These are phyloP conservation scores for Hippopotamyrus pictus DNA, from an alignment of 2,797 vertebrate species.

Conservation along the genomic window DNA sequence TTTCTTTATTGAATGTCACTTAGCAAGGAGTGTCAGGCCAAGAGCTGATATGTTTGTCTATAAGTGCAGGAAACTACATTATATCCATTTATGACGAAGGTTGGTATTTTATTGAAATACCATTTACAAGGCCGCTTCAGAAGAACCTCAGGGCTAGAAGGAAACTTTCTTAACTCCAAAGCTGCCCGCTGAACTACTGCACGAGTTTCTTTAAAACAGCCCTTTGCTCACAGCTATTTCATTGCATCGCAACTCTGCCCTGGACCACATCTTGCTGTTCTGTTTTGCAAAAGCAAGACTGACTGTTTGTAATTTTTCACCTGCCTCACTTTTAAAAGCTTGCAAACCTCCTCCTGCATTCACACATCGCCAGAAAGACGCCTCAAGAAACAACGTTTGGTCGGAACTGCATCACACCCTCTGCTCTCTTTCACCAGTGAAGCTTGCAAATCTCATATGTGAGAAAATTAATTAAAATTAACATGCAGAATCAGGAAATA, in stretches of 20 bases:
- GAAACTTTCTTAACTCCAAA: background rate
- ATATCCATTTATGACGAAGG: background rate
- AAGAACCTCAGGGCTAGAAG: background rate
- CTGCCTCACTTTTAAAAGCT: background rate
- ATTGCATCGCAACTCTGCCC: background rate
- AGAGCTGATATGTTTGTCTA: background rate
- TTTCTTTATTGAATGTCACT: background rate
- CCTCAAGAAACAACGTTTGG: background rate
- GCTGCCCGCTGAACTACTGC: background rate
- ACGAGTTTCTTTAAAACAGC: background rate
- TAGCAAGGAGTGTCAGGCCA: background rate
- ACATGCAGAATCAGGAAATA: too few species aligned
- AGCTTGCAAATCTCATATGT: background rate
- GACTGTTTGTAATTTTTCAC: background rate
- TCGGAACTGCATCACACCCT: background rate
- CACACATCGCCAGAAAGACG: background rate
- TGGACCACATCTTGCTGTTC: background rate
- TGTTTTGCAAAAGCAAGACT: background rate
- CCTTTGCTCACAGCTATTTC: background rate
- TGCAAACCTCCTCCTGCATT: background rate
- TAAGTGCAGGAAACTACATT: background rate
- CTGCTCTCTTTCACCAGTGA: background rate
- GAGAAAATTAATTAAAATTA: background rate
- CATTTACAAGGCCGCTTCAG: background rate
- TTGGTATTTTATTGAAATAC: background rate